Base-by-base conservation (phyloP, 2,888 invertebrate species). In the Hyles lineata region DNA sequence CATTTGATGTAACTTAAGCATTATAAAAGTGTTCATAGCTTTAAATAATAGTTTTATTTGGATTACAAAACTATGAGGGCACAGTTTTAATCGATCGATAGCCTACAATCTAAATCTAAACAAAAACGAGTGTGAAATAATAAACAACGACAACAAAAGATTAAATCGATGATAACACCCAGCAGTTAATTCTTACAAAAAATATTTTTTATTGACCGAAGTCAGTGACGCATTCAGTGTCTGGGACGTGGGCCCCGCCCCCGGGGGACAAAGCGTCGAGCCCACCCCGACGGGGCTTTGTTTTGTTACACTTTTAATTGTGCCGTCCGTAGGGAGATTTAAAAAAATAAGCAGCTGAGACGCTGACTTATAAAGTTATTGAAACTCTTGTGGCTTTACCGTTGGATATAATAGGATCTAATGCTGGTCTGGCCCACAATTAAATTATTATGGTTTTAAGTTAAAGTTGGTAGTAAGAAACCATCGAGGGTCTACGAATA, bases 251-350 rank as follows among this genome's bases (percentile, higher is more conserved):
- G 15, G 67, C 50, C 67, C 43, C 67, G 67, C 67, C 67, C 67
- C 67, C 67, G 67, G 67, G 67, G 67, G 67, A 67, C 67, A 67
- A 67, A 17, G 67, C 43, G 50, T 43, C 67, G 67, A 50, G 67
- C 67, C 67, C 67, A 67, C 67, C 67, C 67, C 43, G 67, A 67
- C 23, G 50, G 25, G 67, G 67, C 67, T 67, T 50, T 67, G 67
- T 67, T 67, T 67, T 67, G 67, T 67, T 67, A 67, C 50, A 67
- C 43, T 67, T 67, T 21, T 67, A 67, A 67, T 67, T 67, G 67
- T 67, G 17, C 50, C 35, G 43, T 35, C 35, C 43, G 43, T 19
- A 63, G 11, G n/a, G 43, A 21, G 63, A 63, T 43, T 35, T 67
- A 67, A 43, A 62, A 62, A 50, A 67, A 35, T 62, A 63, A 67